Conservation (phyloP, 1,140 invertebrate species). For the Cecropterus lyciades region DNA sequence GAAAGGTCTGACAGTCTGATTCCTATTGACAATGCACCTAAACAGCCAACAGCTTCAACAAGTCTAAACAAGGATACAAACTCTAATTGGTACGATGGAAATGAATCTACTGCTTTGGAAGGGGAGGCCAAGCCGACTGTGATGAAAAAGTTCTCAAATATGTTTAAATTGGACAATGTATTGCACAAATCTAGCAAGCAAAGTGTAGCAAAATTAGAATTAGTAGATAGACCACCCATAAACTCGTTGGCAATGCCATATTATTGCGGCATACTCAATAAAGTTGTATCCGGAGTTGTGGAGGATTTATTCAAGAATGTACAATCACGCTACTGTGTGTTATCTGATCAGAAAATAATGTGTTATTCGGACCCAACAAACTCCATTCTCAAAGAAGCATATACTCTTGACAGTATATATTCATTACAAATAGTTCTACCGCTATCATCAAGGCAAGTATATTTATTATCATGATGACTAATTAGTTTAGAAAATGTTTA, state of each 20-base stretch:
- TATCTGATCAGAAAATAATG: slow-evolving; percentile 73
- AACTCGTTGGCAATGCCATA: slow-evolving; percentile 54
- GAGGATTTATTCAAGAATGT: slow-evolving; percentile 74
- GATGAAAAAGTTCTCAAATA: slow-evolving; percentile 68
- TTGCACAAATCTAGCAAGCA: slow-evolving; percentile 53
- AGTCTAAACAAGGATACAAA: slow-evolving; percentile 47
- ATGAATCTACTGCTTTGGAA: slow-evolving; percentile 38
- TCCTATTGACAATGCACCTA: slow-evolving; percentile 41
- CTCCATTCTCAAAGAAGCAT: slow-evolving; percentile 66
- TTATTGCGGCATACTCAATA: slow-evolving; percentile 67
- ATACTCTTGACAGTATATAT: slow-evolving; percentile 62
- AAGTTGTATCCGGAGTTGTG: slow-evolving; percentile 62
- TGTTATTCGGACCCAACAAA: slow-evolving; percentile 72
- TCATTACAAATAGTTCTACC: slow-evolving; percentile 74
- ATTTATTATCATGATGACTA: no score
- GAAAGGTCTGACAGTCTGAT: slow-evolving; percentile 70
- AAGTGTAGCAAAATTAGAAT: slow-evolving; percentile 49
- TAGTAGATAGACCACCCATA: slow-evolving; percentile 60
- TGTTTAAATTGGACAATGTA: slow-evolving; percentile 67
- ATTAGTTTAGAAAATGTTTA: no score
- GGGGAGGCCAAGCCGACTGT: slow-evolving; percentile 55
- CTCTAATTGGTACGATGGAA: slow-evolving; percentile 64
- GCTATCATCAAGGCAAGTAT: slow-evolving; percentile 68
- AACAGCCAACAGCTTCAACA: slow-evolving; percentile 22
- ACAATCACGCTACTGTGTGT: slow-evolving; percentile 66